A percentile compares a stretch with the other conserved stretches of the same genome.
Conservation (phyloP, 2,797 vertebrate genomes). For the Leptoclinus maculatus region DNA sequence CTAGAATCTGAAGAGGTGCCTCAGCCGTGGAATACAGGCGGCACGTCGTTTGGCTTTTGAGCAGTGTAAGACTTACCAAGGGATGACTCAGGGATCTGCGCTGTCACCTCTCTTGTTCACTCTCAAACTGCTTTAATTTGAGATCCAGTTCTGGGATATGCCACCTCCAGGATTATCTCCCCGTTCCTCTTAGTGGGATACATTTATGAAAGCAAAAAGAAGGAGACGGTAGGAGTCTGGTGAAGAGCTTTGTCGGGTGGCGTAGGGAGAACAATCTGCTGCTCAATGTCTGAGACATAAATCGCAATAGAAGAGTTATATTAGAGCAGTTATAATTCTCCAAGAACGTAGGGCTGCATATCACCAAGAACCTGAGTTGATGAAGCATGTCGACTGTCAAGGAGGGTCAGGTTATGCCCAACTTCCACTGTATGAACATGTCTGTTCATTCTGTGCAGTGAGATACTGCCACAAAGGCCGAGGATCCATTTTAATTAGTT, state of each 20-base stretch:
- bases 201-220: slow-evolving; percentile 34
- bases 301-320: slow-evolving; percentile 13
- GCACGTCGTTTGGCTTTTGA: slow-evolving; percentile 26
- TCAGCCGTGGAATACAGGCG: slow-evolving; percentile 14
- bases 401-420: not conserved
- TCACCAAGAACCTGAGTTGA: not conserved
- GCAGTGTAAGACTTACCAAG: slow-evolving; percentile 26
- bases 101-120: slow-evolving; percentile 48
- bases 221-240: slow-evolving; percentile 17
- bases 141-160: slow-evolving; percentile 38
- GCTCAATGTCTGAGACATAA: not conserved
- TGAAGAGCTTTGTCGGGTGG: slow-evolving; percentile 14
- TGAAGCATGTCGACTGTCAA: not conserved
- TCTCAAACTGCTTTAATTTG: slow-evolving; percentile 48
- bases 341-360: not conserved
- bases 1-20: not conserved
- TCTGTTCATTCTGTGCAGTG: not conserved
- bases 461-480: not conserved
- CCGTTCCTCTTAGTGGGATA: slow-evolving; percentile 24
- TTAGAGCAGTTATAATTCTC: slow-evolving; percentile 7
- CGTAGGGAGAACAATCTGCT: slow-evolving; percentile 18
- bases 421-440: not conserved
- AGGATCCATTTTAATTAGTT: not conserved
- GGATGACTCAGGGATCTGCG: slow-evolving; percentile 31
- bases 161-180: slow-evolving; percentile 33